Evolutionary conservation across 2,113 vertebrate genomes (phyloP).

Genomic region (Rynchops niger): DNA sequence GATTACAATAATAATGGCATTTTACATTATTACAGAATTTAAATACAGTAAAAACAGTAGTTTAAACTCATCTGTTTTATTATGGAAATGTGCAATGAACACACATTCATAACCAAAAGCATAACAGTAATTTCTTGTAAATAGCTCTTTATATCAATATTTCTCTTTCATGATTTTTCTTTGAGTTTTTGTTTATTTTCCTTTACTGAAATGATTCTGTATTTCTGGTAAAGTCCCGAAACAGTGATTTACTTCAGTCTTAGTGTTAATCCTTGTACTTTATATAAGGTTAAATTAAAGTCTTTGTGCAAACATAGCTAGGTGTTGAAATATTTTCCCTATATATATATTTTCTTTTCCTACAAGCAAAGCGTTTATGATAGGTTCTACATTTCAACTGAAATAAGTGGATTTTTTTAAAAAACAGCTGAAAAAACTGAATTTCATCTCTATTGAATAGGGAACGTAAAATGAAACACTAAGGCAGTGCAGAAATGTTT

Average conservation of each 20-base stretch:
- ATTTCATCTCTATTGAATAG: neutral
- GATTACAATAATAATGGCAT: neutral
- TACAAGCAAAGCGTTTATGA: neutral
- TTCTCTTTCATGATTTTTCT: neutral
- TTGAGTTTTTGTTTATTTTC: neutral
- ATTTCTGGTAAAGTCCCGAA: neutral
- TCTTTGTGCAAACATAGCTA: neutral
- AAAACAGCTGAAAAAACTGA: neutral
- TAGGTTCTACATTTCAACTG: neutral
- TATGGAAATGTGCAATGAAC: neutral
- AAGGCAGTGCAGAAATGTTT: neutral
- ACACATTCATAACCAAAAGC: neutral
- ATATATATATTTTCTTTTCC: neutral
- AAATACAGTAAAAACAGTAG: neutral
- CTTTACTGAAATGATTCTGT: neutral
- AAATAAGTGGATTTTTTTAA: neutral
- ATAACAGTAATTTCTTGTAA: neutral
- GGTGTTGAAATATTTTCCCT: neutral
- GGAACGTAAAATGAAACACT: neutral
- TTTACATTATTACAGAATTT: neutral
- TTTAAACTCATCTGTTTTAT: neutral
- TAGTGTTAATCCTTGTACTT: neutral
- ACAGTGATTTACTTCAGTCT: neutral
- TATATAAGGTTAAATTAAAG: neutral
- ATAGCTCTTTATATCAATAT: neutral